phyloP scores from a whole-genome alignment of 2,113 vertebrate genomes.

The Cynoglossus semilaevis region DNA sequence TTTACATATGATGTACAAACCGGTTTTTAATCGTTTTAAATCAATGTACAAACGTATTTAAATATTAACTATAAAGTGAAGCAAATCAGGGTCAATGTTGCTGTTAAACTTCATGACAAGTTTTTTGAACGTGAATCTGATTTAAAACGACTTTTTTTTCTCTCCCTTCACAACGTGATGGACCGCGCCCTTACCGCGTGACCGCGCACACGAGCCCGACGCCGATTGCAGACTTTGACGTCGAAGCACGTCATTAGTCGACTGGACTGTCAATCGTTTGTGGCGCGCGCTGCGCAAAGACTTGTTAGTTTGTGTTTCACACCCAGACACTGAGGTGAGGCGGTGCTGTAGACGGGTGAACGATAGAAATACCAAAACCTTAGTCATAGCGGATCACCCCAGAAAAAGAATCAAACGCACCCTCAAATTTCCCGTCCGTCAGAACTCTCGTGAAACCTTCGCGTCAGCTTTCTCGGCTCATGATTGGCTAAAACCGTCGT shows the following conservation, averaged over 20 bases:
- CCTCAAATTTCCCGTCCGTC: not conserved
- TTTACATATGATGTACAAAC: no score
- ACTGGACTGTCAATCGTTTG: conserved; percentile 15
- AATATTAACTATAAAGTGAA: no score
- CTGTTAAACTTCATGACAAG: no score
- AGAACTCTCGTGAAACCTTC: fast-evolving
- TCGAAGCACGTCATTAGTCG: conserved; percentile 12
- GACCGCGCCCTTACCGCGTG: conserved; percentile 56
- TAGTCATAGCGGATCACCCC: fast-evolving
- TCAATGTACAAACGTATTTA: no score
- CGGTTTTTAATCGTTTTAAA: no score
- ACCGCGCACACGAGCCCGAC: not conserved
- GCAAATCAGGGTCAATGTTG: no score
- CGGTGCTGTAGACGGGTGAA: not conserved
- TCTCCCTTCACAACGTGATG: not conserved
- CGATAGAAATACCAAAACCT: fast-evolving
- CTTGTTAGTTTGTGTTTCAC: fast-evolving
- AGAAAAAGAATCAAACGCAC: not conserved
- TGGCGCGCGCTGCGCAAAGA: conserved; percentile 10
- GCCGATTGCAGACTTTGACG: conserved; percentile 29
- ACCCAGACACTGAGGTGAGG: not conserved
- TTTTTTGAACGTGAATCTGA: no score
- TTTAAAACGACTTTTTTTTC: not conserved
- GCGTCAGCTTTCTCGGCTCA: not conserved
- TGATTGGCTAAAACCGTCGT: conserved; percentile 17